These are phyloP conservation scores for Antheraea pernyi DNA, from an alignment of 1,140 invertebrate genomes.

Conservation along the genomic window DNA sequence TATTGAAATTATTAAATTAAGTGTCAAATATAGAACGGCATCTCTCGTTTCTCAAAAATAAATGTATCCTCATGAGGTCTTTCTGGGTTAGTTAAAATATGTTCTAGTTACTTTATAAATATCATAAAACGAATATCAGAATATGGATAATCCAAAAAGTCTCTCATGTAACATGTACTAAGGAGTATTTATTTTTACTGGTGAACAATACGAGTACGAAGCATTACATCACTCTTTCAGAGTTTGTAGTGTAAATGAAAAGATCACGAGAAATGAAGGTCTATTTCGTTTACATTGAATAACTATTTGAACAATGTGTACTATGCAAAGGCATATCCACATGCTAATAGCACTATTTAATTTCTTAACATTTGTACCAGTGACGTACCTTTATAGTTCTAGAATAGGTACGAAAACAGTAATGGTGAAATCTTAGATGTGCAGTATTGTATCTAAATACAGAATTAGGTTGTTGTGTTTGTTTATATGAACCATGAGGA, in stretches of 20 bases:
- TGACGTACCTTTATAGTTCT: background rate
- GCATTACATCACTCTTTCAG: background rate
- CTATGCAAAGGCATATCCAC: background rate
- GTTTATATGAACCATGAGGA: constrained; percentile 51
- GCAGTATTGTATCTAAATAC: constrained; percentile 36
- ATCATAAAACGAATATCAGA: too few relatives aligned
- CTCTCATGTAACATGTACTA: background rate
- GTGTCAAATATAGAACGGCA: too few relatives aligned
- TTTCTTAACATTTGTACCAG: too few relatives aligned
- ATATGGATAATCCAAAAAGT: background rate
- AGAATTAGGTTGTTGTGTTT: constrained; percentile 55
- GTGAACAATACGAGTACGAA: background rate
- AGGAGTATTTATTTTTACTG: background rate
- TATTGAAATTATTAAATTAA: too few relatives aligned
- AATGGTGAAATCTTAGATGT: constrained; percentile 21
- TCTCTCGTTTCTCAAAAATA: too few relatives aligned
- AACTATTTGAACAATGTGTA: background rate
- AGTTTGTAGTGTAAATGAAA: background rate
- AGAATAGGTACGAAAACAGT: background rate
- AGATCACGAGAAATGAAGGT: constrained; percentile 6
- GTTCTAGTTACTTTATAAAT: too few relatives aligned
- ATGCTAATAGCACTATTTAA: too few relatives aligned
- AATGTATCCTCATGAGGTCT: too few relatives aligned
- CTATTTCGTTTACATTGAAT: background rate
- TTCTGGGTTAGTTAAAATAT: too few relatives aligned